Conservation (phyloP, 2,797 vertebrate genomes). For the Sarcophilus harrisii region DNA sequence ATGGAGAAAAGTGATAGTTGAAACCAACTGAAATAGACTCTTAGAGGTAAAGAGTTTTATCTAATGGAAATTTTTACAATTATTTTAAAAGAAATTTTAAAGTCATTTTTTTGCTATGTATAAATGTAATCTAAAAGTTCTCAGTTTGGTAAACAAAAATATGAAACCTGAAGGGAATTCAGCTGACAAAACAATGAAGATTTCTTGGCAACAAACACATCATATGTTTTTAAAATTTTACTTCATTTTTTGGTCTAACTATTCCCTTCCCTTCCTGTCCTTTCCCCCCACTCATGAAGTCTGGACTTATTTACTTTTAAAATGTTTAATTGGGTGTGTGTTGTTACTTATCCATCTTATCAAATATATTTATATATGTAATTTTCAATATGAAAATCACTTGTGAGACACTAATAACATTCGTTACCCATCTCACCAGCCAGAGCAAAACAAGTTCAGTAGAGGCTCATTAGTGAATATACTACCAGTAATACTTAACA, state of each 20-base stretch:
- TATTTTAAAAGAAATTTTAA: not conserved
- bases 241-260: not conserved
- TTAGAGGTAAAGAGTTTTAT: not conserved
- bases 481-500: not conserved
- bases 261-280: not conserved
- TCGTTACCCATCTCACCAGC: conserved; percentile 11
- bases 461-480: not conserved
- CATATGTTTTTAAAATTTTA: not conserved
- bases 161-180: not conserved
- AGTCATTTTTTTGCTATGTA: not conserved
- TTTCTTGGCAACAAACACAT: not conserved
- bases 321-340: conserved; percentile 16
- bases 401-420: conserved; percentile 17
- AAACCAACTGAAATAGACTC: not conserved
- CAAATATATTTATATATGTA: not conserved
- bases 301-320: conserved; percentile 10
- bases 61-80: not conserved
- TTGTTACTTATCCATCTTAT: not conserved
- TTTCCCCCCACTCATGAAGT: not conserved
- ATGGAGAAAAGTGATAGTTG: not conserved
- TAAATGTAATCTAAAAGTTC: not conserved
- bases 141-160: not conserved
- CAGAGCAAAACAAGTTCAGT: conserved; percentile 25
- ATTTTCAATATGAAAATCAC: conserved; percentile 8
- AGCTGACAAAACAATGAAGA: not conserved